Base-by-base conservation (phyloP, 2,797 vertebrate species). In the Intellagama lesueurii region DNA sequence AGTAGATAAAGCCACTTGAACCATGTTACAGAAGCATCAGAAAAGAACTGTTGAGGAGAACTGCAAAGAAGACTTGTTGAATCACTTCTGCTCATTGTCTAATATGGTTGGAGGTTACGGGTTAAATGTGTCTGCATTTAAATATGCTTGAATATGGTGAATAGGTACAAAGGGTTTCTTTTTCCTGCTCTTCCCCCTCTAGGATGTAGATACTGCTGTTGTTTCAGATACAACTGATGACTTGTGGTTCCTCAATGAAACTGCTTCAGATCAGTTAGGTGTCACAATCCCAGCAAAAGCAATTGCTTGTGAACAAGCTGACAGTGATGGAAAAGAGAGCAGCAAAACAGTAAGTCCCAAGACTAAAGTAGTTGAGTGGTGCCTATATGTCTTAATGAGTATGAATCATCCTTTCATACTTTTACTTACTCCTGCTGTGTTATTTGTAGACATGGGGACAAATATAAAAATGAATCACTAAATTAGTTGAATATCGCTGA, bases 181-280 rank as follows among this genome's bases (percentile, higher is more conserved):
- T 26, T 26, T 24, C 85, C 35, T 22, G 7, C 78, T 12, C 1
- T 0, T 7, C 93, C 97, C 96, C 95, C 95, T 95, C 83, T 97
- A 99, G 99, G 99, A 98, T 94, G 95, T 98, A 86, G 98, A 99
- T 97, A 99, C 99, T 7, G 99, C 98, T 56, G 93, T 99, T 28
- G 98, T 99, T 94, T 99, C 99, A 0, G 99, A 99, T 95, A 98
- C 99, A 87, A 99, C 98, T 0, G 99, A 99, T 40, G 99, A 99
- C 92, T 96, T 99, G 87, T 99, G 98, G 98, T 98, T 99, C 96
- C 97, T 99, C 93, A 99, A 98, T 0, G 99, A 99, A 93, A 97
- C 97, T 0, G 98, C 97, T 60, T 97, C 98, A 1, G 99, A 99
- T 89, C 98, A 98, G 90, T 96, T 98, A 92, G 96, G 96, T 47